Base-by-base conservation (phyloP, 2,888 invertebrate genomes). In the Pseudococcus jackbeardsleyi region DNA sequence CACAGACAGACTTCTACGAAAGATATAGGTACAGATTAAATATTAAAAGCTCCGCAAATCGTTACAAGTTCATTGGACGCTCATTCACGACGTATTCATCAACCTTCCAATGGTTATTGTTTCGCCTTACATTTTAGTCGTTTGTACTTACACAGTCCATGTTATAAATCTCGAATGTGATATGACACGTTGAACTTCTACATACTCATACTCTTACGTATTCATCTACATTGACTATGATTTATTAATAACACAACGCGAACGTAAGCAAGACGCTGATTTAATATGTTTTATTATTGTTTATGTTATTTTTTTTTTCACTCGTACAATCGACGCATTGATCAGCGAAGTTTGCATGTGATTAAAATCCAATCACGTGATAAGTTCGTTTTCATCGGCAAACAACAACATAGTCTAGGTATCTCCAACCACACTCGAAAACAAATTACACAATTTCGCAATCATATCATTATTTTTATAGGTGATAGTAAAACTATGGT, bases 151-250 rank as follows among this genome's bases (percentile, higher is more conserved):
- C n/a, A 26, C 68, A 68, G 26, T 54, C 54, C 17, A 68, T 15
- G 68, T 68, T 68, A 68, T 68, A 68, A 68, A 68, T 68, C 68
- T 68, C 26, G 15, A 68, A 68, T 68, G 68, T 26, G 68, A 68
- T 68, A 68, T 68, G 68, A 68, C 68, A 68, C 68, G 68, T 68
- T 68, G 26, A 68, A 68, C 68, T 68, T 54, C 17, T 54, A 54
- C 54, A n/a, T 54, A 54, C n/a, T 54, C n/a, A n/a, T 54, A 68
- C 68, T 68, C n/a, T 4, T 54, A 54, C 54, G 54, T 54, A 54
- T 54, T 54, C n/a, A n/a, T 54, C 54, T 68, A 3, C 19, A 0
- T 68, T 26, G 68, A 68, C 68, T n/a, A 68, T 68, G 68, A 68
- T 68, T 68, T 68, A 68, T 26, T 22, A 68, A 26, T 68, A 68